phyloP scores from a whole-genome alignment of 1,140 invertebrate species.

The Globodera rostochiensis region DNA sequence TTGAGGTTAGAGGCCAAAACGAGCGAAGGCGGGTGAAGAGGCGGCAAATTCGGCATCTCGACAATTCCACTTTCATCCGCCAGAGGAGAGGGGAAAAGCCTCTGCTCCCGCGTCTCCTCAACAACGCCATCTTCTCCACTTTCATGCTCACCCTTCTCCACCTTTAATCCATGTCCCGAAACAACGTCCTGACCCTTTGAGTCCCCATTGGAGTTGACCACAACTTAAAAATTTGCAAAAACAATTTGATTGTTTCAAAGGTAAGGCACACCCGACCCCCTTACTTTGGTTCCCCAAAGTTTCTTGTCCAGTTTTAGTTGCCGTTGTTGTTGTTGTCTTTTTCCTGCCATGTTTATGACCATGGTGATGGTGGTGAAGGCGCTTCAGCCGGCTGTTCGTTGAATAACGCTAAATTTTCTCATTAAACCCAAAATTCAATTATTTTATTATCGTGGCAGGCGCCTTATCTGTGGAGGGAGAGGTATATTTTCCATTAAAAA shows the following conservation, averaged over 20 bases:
- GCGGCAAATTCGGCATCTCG: not conserved
- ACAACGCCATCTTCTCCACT: not conserved
- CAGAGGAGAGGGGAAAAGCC: not conserved
- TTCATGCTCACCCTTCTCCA: not conserved
- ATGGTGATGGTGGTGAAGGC: conserved; percentile 42
- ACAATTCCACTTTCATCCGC: too few relatives aligned
- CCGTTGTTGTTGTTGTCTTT: not conserved
- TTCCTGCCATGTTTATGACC: conserved; percentile 29
- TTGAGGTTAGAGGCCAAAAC: not conserved
- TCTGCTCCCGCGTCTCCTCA: not conserved
- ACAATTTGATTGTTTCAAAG: conserved; percentile 19
- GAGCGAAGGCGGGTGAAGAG: not conserved
- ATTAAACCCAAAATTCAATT: not conserved
- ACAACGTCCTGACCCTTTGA: too few relatives aligned
- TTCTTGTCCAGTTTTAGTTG: not conserved
- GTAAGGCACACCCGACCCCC: not conserved
- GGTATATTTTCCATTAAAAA: too few relatives aligned
- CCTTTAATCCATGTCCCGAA: too few relatives aligned
- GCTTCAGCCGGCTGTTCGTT: conserved; percentile 40
- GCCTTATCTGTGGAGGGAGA: not conserved
- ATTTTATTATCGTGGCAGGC: not conserved
- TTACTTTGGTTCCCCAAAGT: not conserved
- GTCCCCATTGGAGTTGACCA: too few relatives aligned
- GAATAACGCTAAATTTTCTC: conserved; percentile 34
- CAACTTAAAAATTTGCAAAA: not conserved